These are phyloP conservation scores for Chrysaora quinquecirrha DNA, from an alignment of 30 jellyfish, hydroid and myxozoan genomes.

Conservation along the genomic window DNA sequence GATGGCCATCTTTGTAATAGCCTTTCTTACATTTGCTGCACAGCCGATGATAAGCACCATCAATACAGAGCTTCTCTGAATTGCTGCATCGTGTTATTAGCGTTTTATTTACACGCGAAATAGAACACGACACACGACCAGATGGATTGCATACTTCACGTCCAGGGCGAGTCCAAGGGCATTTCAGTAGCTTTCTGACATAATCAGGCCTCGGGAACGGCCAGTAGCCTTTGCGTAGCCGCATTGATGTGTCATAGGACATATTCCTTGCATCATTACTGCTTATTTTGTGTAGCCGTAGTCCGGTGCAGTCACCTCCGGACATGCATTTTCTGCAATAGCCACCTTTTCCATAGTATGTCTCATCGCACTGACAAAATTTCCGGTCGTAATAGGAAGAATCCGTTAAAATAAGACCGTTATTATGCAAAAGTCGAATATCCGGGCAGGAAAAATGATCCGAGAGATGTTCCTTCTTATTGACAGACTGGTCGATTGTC, in stretches of 20 bases:
- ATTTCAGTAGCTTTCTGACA: conserved; percentile 24
- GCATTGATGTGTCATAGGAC: conserved; percentile 16
- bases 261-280: neutral
- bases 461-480: conserved; percentile 1
- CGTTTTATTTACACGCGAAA: neutral
- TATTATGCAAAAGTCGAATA: conserved; percentile 40
- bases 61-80: conserved; percentile 14
- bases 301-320: conserved; percentile 55
- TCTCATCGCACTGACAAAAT: conserved; percentile 51
- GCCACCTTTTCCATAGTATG: conserved; percentile 71
- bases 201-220: conserved; percentile 27
- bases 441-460: conserved; percentile 60
- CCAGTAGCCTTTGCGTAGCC: conserved; percentile 45
- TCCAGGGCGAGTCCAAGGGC: conserved; percentile 63
- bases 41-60: conserved; percentile 44
- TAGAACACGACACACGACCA: conserved; percentile 21
- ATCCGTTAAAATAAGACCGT: conserved; percentile 25
- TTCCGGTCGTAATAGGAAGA: conserved; percentile 55
- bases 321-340: conserved; percentile 50
- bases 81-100: conserved; percentile 13
- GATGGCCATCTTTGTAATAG: conserved; percentile 24
- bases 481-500: conserved; percentile 18
- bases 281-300: neutral
- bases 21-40: conserved; percentile 61
- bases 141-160: conserved; percentile 32